Percentiles rank a stretch among this genome's conserved stretches.
These are phyloP conservation scores for Leucophora obtusa DNA, from an alignment of 2,888 invertebrate species.

Conservation along the genomic window DNA sequence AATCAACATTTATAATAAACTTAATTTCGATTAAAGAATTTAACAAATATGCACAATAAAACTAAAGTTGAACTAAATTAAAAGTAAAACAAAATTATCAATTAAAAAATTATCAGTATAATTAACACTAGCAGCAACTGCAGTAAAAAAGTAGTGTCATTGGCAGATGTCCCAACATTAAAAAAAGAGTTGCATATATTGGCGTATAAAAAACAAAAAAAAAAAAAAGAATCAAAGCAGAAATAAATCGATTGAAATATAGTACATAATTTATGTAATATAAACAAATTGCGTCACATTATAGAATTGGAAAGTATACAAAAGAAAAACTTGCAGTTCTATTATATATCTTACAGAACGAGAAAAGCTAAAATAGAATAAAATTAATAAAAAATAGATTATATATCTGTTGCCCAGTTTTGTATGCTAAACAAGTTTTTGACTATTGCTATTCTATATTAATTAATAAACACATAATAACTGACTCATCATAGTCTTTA, in stretches of 20 bases:
- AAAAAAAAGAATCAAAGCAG: neutral
- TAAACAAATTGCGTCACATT: neutral
- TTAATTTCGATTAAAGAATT: neutral
- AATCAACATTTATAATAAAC: neutral
- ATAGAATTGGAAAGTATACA: conserved; percentile 13
- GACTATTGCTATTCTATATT: neutral
- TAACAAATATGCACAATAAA: neutral
- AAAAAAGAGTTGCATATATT: neutral
- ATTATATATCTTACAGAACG: conserved; percentile 39
- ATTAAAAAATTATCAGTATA: neutral
- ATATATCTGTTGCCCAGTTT: neutral
- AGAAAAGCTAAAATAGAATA: neutral
- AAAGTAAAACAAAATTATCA: neutral
- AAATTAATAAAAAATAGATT: neutral
- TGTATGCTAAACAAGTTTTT: conserved; percentile 9
- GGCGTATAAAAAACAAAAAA: neutral
- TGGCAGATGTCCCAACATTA: neutral
- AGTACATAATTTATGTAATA: neutral
- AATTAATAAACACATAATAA: too few species aligned
- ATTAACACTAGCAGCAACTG: neutral
- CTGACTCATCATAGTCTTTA: neutral
- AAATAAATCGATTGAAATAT: neutral
- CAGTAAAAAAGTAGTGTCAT: neutral
- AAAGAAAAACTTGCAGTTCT: conserved; percentile 22
- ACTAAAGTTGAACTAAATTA: neutral